Conservation (phyloP, 2,113 vertebrate genomes). For the Mesocricetus auratus region DNA sequence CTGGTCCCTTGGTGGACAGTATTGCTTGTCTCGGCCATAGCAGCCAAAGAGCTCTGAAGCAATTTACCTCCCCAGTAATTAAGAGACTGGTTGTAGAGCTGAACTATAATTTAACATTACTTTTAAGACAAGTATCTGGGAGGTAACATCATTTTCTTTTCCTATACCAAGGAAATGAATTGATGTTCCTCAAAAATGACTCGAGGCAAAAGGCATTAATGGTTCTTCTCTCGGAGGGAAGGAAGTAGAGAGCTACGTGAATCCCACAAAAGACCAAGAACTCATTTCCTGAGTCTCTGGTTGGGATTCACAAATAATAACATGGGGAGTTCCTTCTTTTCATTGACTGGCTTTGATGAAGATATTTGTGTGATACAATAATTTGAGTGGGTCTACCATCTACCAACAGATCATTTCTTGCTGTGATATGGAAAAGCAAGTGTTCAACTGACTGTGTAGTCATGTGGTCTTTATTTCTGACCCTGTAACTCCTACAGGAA, state of each 20-base stretch:
- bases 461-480: neutral
- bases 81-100: neutral
- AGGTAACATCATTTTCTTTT: conserved; percentile 53
- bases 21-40: neutral
- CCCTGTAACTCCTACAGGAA: conserved; percentile 32
- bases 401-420: conserved; percentile 21
- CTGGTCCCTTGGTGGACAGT: neutral
- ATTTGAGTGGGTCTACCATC: neutral
- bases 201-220: conserved; percentile 62
- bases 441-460: neutral
- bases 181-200: conserved; percentile 57
- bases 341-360: conserved; percentile 9
- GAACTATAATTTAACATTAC: conserved; percentile 25
- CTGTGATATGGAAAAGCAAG: neutral
- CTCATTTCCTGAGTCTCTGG: conserved; percentile 30
- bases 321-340: conserved; percentile 50
- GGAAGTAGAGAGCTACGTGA: neutral
- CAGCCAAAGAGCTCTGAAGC: fast-evolving
- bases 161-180: conserved; percentile 51
- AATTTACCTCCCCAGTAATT: neutral
- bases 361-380: neutral
- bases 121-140: conserved; percentile 29
- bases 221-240: conserved; percentile 56
- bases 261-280: fast-evolving
- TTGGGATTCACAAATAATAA: conserved; percentile 44